Base-by-base conservation (phyloP, 2,888 invertebrate genomes). In the Tryphoninae sp. region DNA sequence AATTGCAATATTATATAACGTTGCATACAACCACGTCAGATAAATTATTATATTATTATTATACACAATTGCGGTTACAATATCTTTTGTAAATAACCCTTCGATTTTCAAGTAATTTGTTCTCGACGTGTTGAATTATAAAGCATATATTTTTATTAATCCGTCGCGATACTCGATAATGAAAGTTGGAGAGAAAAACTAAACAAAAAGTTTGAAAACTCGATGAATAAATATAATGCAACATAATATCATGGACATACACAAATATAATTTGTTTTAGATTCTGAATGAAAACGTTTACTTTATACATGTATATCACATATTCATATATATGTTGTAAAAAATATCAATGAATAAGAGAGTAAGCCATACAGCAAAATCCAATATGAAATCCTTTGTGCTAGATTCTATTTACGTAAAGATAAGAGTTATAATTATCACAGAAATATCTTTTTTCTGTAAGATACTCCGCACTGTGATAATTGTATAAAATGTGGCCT, bases 11-110 rank as follows among this genome's bases (percentile, higher is more conserved):
- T 83, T 78, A 78, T 51, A 68, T 72, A 80, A 62, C 78, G 72
- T 83, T 59, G 65, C 26, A 19, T 61, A 64, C 40, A 22, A 45
- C 19, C 42, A 61, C 19, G 45, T 45, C 55, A 45, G 58, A 67
- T 72, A 68, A 23, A 62, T 71, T 71, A 75, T 67, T 26, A 55
- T 19, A 19, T 19, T 19, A 19, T 19, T 19, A 19, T 19, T 19
- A 68, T 71, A 68, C 22, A 8, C 9, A 2, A 22, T 55, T 68
- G 33, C 33, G 6, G 13, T 1, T 45, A 13, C 13, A 2, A 45
- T 81, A 77, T 61, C 19, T 73, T 51, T 80, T 83, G 78, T 82
- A 82, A 49, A 84, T 85, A 86, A 83, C 84, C 85, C 82, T 78
- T 61, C 78, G 77, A 75, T 83, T 84, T 80, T 81, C 55, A 4